Percentiles rank a stretch among this genome's conserved stretches.
phyloP scores from a whole-genome alignment of 2,113 vertebrate species.

The Sminthopsis crassicaudata region DNA sequence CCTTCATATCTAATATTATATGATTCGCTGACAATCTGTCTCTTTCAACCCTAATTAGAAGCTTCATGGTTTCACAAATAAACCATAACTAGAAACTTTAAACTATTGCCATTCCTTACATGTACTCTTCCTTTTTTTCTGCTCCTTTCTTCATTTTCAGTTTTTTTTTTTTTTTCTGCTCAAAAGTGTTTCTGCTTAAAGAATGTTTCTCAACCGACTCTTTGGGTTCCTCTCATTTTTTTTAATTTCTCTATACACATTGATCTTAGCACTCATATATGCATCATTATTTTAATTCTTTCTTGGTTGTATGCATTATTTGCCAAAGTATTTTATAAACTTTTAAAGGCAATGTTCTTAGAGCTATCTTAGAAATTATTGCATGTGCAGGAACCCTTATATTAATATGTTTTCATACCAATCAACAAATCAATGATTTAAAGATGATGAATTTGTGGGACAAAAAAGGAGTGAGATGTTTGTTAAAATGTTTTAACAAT shows the following conservation, averaged over 20 bases:
- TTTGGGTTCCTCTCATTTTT: not conserved
- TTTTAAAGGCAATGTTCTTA: not conserved
- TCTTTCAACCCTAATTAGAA: not conserved
- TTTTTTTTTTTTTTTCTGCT: too few relatives aligned
- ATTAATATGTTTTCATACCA: not conserved
- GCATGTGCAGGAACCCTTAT: not conserved
- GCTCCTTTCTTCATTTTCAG: too few relatives aligned
- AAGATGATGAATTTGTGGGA: not conserved
- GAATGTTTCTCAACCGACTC: not conserved
- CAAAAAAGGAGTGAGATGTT: not conserved
- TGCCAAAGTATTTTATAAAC: not conserved
- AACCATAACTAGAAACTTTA: not conserved
- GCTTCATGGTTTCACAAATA: not conserved
- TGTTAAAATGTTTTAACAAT: not conserved
- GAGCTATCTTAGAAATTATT: not conserved
- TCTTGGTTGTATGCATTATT: not conserved
- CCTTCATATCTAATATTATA: not conserved
- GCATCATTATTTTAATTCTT: not conserved
- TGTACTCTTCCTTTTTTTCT: not conserved
- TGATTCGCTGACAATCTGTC: not conserved
- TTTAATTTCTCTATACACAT: not conserved
- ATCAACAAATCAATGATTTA: not conserved
- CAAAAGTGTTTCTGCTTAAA: not conserved
- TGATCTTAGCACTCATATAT: not conserved
- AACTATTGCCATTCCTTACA: not conserved